Evolutionary conservation across 2,113 vertebrate genomes (phyloP), one percentile per base, ranked within the genome.

Genomic region (Eonycteris spelaea): DNA sequence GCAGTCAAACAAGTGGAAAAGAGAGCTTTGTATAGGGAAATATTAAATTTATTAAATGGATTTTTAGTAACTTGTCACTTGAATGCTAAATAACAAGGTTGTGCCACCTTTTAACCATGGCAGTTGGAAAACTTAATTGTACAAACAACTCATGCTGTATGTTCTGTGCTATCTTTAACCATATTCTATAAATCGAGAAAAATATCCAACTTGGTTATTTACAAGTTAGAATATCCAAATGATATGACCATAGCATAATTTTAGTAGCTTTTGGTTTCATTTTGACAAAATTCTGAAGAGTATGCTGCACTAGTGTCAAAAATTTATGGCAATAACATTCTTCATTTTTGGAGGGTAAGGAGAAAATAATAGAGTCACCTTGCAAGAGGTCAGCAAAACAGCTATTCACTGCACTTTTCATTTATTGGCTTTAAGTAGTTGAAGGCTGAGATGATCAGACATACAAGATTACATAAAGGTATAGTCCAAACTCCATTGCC

Each of bases 251-350:
- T 59, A 78, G 92, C 73, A 77, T 61, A 74, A 79, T 70, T 86
- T 86, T 83, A 90, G 57, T 74, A 73, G 51, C 6, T 95, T 80
- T 82, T 77, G 13, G 67, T 92, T 94, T 92, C 15, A 73, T 85
- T 96, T 95, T 70, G 94, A 51, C n/a, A 94, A 90, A 91, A 91
- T 88, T 88, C 24, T 77, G 22, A 24, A 75, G 1, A 70, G 12
- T 16, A 22, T 71, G 24, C 2, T 55, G 3, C 16, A 86, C n/a
- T 0, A 28, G 1, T 57, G 74, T 79, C 86, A 84, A 91, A 93
- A 63, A 48, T 53, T 30, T 89, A 80, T 95, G 55, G 14, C 48
- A 82, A n/a, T 71, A 78, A 19, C 4, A 38, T 19, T 18, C 16
- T 35, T 57, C 13, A 38, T 70, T 75, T 73, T 78, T 68, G 16